phyloP scores from a whole-genome alignment of 64 coral and sea anemone genomes.

The Pachyseris speciosa region DNA sequence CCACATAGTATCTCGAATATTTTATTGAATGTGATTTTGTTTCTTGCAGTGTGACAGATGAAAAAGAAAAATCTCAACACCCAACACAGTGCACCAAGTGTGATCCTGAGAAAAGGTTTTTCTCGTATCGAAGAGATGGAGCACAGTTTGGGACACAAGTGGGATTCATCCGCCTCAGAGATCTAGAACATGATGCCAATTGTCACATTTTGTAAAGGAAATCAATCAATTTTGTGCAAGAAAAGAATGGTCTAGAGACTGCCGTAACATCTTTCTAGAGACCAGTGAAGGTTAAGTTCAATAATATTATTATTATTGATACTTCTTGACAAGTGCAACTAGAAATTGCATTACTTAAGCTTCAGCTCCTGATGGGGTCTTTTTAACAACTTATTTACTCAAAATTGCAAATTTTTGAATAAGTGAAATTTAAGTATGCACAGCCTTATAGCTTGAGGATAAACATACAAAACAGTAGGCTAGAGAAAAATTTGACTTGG shows the following conservation, averaged over 20 bases:
- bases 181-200: conserved; percentile 10
- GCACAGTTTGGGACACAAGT: conserved; percentile 89
- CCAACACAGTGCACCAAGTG: conserved; percentile 88
- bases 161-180: conserved; percentile 69
- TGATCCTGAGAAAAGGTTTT: conserved; percentile 81
- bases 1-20: too few relatives aligned
- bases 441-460: too few relatives aligned
- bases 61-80: conserved; percentile 27
- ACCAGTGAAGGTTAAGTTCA: not conserved
- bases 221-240: not conserved
- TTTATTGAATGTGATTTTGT: not conserved
- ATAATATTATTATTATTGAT: not conserved
- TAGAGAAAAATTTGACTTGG: too few relatives aligned
- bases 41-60: conserved; percentile 37
- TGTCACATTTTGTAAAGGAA: conserved; percentile 8
- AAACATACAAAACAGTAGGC: too few relatives aligned
- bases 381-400: too few relatives aligned
- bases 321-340: not conserved
- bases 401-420: too few relatives aligned
- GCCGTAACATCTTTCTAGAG: not conserved
- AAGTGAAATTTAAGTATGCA: too few relatives aligned
- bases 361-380: not conserved
- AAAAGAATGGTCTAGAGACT: not conserved
- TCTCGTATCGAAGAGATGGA: conserved; percentile 92
- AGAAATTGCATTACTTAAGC: not conserved